Conservation (phyloP, 2,113 vertebrate genomes). For the Pardalotus punctatus region DNA sequence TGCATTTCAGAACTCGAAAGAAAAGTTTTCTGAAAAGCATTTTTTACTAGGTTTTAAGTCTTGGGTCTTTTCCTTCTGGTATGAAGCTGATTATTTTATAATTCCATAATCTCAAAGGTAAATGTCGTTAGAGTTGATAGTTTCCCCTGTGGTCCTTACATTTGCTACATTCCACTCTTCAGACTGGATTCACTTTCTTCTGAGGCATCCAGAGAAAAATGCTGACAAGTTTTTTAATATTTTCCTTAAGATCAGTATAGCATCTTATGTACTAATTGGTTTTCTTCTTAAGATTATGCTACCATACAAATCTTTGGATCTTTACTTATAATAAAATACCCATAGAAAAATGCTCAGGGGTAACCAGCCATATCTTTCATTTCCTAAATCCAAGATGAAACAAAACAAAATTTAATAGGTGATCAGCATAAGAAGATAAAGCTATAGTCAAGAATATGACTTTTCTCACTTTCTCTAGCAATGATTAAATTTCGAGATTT, state of each 20-base stretch:
- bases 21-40: background rate
- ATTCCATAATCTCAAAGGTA: background rate
- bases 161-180: background rate
- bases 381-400: background rate
- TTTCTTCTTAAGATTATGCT: background rate
- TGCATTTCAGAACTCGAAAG: background rate
- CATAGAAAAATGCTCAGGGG: background rate
- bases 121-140: background rate
- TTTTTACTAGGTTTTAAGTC: background rate
- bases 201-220: background rate
- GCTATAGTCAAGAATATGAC: accelerated
- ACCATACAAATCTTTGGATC: background rate
- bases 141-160: background rate
- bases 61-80: background rate
- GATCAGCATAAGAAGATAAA: background rate
- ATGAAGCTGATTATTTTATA: background rate
- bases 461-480: background rate
- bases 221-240: background rate
- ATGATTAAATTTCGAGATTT: background rate
- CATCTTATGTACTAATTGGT: background rate
- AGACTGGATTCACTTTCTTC: background rate
- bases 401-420: background rate
- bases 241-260: background rate
- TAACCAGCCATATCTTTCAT: background rate
- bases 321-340: background rate